These are phyloP conservation scores for Yponomeuta malinellus DNA, from an alignment of 2,888 invertebrate species.

Conservation along the genomic window DNA sequence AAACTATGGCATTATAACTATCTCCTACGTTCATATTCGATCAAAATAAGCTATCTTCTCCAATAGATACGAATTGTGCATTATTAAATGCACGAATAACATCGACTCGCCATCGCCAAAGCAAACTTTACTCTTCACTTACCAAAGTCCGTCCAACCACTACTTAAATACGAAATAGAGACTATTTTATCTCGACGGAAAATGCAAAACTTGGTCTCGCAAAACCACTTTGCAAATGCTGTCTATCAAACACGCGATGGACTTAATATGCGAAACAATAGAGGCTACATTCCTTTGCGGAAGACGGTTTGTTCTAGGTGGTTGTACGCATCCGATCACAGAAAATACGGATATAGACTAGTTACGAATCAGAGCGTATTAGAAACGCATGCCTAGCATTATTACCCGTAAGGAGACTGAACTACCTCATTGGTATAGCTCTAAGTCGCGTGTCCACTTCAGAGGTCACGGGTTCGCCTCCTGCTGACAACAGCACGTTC, in stretches of 20 bases:
- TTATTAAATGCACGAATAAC: background rate
- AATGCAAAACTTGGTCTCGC: background rate
- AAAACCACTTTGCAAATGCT: background rate
- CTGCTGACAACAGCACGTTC: too few species aligned
- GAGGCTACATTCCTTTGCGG: background rate
- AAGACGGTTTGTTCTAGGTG: background rate
- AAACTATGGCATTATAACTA: background rate
- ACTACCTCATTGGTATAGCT: background rate
- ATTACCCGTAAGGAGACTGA: background rate
- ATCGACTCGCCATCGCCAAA: background rate
- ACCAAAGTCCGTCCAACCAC: background rate
- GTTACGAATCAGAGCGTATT: conserved; percentile 41
- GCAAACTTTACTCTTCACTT: background rate
- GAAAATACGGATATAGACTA: conserved; percentile 19
- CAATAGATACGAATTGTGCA: background rate
- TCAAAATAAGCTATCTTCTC: background rate
- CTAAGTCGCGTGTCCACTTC: too few species aligned
- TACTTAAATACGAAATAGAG: background rate
- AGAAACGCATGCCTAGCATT: conserved; percentile 44
- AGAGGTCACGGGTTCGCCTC: too few species aligned
- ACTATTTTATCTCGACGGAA: background rate
- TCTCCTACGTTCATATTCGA: background rate
- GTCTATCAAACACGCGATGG: background rate
- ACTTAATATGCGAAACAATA: background rate
- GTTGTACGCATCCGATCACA: conserved; percentile 9